Evolutionary conservation across 2,888 invertebrate genomes (phyloP).

Genomic region (Eupeodes latifasciatus): DNA sequence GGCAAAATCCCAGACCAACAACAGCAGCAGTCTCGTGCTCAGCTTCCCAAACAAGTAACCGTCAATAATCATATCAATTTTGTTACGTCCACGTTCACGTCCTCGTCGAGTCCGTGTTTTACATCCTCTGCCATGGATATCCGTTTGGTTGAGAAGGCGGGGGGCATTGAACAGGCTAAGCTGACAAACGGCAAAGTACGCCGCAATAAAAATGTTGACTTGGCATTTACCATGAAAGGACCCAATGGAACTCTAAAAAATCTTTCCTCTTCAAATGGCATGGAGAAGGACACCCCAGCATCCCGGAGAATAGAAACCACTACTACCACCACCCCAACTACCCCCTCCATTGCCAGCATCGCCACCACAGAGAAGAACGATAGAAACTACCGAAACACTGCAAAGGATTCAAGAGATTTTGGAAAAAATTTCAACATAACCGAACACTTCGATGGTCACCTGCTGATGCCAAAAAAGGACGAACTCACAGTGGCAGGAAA

Average conservation of each 20-base stretch:
- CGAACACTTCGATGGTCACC: constrained; percentile 59
- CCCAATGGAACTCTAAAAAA: constrained; percentile 66
- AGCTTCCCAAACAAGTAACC: constrained; percentile 81
- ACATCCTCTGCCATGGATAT: constrained; percentile 81
- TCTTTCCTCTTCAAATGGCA: constrained; percentile 27
- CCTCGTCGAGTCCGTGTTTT: constrained; percentile 55
- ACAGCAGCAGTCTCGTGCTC: constrained; percentile 57
- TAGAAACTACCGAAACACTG: constrained; percentile 9
- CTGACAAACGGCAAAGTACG: constrained; percentile 79
- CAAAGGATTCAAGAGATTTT: constrained; percentile 29
- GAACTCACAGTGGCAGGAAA: not conserved
- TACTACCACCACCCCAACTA: not conserved
- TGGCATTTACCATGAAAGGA: constrained; percentile 82
- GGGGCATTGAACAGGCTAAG: constrained; percentile 41
- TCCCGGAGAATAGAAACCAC: constrained; percentile 5
- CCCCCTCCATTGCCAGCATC: not conserved
- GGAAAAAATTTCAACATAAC: constrained; percentile 47
- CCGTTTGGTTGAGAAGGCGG: constrained; percentile 77
- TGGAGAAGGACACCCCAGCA: not conserved
- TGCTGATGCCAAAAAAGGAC: constrained; percentile 52
- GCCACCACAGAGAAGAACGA: constrained; percentile 29
- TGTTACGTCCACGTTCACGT: constrained; percentile 36
- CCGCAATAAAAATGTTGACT: constrained; percentile 84
- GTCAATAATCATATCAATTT: constrained; percentile 84
- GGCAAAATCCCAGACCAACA: constrained; percentile 53